Percentiles rank a stretch among this genome's conserved stretches.
Conservation (phyloP, 2,113 vertebrate genomes). For the Daphoenositta chrysoptera region DNA sequence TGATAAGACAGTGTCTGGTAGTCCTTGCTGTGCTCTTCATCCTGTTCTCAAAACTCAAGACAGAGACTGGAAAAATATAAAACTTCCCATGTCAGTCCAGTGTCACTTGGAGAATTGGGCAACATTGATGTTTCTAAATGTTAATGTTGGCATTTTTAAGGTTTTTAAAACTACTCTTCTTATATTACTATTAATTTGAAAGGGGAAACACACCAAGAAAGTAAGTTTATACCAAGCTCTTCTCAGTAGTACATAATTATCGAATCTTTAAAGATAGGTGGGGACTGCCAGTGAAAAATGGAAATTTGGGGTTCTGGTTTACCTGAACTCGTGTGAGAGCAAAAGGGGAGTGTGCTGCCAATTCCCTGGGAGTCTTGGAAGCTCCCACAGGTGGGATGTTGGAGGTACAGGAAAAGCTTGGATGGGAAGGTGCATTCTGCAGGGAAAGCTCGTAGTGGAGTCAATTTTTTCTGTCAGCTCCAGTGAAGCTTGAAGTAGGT, state of each 20-base stretch:
- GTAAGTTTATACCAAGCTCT: neutral
- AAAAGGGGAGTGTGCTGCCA: neutral
- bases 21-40: neutral
- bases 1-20: neutral
- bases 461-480: neutral
- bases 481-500: neutral
- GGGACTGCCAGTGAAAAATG: neutral
- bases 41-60: neutral
- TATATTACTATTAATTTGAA: neutral
- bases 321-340: neutral
- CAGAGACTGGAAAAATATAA: neutral
- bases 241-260: neutral
- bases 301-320: neutral
- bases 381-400: neutral
- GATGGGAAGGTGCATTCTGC: neutral
- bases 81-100: neutral
- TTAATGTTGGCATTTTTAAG: neutral
- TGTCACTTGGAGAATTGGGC: neutral
- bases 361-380: neutral
- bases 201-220: neutral
- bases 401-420: neutral
- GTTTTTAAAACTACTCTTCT: neutral
- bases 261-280: neutral
- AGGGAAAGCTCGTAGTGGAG: neutral
- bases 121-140: neutral